Evolutionary conservation across 2,797 vertebrate genomes (phyloP).

Genomic region (Rhynchotus rufescens): DNA sequence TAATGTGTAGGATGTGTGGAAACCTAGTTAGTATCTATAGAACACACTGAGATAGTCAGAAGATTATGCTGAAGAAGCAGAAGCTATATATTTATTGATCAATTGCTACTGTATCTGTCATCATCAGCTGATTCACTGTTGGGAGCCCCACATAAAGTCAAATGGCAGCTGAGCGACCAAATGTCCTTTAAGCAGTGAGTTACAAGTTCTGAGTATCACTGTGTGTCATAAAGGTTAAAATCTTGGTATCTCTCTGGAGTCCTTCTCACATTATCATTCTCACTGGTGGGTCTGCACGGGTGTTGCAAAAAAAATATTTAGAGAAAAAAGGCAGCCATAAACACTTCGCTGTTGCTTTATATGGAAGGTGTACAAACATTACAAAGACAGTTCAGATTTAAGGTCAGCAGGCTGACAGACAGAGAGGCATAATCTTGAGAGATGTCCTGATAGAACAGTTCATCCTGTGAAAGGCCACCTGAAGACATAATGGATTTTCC

Average conservation of each 20-base stretch:
- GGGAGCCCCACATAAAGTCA: not conserved
- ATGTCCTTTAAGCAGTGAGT: not conserved
- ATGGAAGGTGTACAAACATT: not conserved
- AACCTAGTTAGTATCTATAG: not conserved
- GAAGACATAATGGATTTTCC: constrained; percentile 33
- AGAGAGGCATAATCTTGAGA: not conserved
- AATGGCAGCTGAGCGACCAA: not conserved
- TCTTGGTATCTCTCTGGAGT: not conserved
- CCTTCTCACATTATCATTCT: not conserved
- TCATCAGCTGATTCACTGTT: not conserved
- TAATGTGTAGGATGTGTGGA: not conserved
- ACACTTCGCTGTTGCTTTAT: not conserved
- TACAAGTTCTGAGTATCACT: not conserved
- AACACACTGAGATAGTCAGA: not conserved
- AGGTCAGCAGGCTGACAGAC: not conserved
- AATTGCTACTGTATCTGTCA: not conserved
- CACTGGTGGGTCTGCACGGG: not conserved
- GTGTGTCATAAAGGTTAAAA: not conserved
- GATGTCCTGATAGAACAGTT: constrained; percentile 15
- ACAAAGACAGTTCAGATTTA: not conserved
- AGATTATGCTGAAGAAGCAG: not conserved
- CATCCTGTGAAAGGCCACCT: not conserved
- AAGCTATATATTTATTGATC: not conserved
- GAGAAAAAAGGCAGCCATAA: not conserved
- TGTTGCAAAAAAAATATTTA: not conserved